Base-by-base conservation (phyloP, 2,797 vertebrate genomes). In the Gallinago solitaria region DNA sequence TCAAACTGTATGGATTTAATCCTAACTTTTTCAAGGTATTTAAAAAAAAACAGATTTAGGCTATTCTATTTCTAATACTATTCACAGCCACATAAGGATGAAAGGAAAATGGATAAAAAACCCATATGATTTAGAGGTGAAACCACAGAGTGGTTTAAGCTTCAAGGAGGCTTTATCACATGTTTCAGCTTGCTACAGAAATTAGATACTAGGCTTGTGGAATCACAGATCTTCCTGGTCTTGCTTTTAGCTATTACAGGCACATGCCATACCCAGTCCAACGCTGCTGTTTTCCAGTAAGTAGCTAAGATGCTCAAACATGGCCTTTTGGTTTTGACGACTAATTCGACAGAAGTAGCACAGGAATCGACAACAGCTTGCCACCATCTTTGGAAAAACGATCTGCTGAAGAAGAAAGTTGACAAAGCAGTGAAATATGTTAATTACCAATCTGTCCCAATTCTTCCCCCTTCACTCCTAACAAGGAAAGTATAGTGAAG, bases 291-390 rank as follows among this genome's bases (percentile, higher is more conserved):
- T 99, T 97, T 99, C 99, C 97, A 99, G 97, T 74, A 99, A 98
- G 97, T 99, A 99, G 92, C 99, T 99, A 32, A 99, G 99, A 95
- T 99, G 99, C 95, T 99, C 99, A 88, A 99, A 99, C 99, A 99
- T 99, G 84, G 99, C 99, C 95, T 99, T 99, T 97, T 99, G 99
- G 96, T 99, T 99, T 97, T 99, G 99, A 11, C 99, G 98, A 94
- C 99, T 99, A 94, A 99, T 99, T 84, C 99, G 98, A 85, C 99
- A 99, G 97, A 99, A 99, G 98, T 99, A 99, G 97, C 99, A 99
- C 35, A 99, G 98, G 95, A 99, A 99, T 83, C 99, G 99, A 81
- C 99, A 99, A 75, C 99, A 99, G 98, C 99, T 99, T 80, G 99
- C 99, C 90, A 99, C 99, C 99, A 99, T 99, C 98, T 99, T 99